phyloP scores from a whole-genome alignment of 2,797 vertebrate species.

The Macropus fuliginosus region DNA sequence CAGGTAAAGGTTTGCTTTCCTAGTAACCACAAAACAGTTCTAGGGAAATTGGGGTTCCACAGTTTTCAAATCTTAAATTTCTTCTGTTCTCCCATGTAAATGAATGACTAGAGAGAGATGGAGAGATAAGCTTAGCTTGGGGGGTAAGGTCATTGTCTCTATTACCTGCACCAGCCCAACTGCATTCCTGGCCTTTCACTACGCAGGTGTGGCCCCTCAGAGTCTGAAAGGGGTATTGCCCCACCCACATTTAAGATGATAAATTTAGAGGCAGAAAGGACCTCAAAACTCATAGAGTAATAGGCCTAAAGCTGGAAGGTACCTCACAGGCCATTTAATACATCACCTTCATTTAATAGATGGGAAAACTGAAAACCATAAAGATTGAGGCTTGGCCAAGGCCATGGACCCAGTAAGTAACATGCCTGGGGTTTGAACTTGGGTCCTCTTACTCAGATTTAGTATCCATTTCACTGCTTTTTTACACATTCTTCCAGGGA shows the following conservation, averaged over 20 bases:
- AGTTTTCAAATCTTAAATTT: background rate
- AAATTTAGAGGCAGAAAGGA: background rate
- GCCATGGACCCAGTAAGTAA: background rate
- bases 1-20: background rate
- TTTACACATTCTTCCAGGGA: background rate
- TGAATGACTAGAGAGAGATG: background rate
- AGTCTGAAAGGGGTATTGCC: background rate
- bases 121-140: background rate
- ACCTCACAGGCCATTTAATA: accelerated
- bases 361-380: background rate
- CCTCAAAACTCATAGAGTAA: background rate
- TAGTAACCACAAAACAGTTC: background rate
- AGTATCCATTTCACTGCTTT: background rate
- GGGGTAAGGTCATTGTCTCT: background rate
- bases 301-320: background rate
- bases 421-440: background rate
- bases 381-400: background rate
- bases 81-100: background rate
- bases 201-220: background rate
- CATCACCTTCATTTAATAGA: background rate
- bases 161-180: background rate
- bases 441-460: background rate
- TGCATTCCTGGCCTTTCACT: background rate
- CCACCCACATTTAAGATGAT: background rate
- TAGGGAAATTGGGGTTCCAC: background rate